Base-by-base conservation (phyloP, 2,888 invertebrate genomes). In the Drosophila mayaguana region DNA sequence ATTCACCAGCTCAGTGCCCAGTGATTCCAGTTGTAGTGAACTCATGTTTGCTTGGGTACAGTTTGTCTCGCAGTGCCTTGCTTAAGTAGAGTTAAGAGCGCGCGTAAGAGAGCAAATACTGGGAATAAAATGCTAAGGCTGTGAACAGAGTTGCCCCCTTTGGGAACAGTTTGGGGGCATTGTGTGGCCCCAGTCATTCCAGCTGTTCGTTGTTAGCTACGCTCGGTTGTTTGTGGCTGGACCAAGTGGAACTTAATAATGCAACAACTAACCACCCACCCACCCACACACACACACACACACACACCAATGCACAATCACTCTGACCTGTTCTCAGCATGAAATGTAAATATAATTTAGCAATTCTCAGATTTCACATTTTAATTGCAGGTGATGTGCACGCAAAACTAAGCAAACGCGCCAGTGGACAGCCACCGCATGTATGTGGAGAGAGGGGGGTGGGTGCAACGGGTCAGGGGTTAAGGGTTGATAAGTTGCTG, bases 21-120 rank as follows among this genome's bases (percentile, higher is more conserved):
- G 43, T 8, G 8, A 28, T 8, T 28, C 8, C 28, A 28, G 2
- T 28, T 28, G 28, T 28, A 28, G 28, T 16, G 46, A 6, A n/a
- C 28, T 28, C 18, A 48, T 28, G 28, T 28, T 32, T 50, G 32
- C 18, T 2, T 50, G 22, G 45, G 36, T n/a, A 57, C 45, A 46
- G 36, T 14, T 56, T 16, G 18, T 6, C 34, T 1, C 7, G 4
- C n/a, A 4, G 36, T 22, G 9, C n/a, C 3, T 61, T 20, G 5
- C 43, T 63, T 36, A 2, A 12, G 6, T 12, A 12, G 28, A 51
- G 51, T 46, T 77, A 80, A 80, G 75, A 59, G 78, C 54, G 60
- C 57, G 18, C 28, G 22, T 74, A 78, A 77, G 79, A 65, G 79
- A 71, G 40, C 2, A 1, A 55, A 78, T 86, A 80, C 73, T 81